Evolutionary conservation across 2,888 invertebrate genomes (phyloP), one percentile per base, ranked within the genome.

Genomic region (Archips crataeganus): DNA sequence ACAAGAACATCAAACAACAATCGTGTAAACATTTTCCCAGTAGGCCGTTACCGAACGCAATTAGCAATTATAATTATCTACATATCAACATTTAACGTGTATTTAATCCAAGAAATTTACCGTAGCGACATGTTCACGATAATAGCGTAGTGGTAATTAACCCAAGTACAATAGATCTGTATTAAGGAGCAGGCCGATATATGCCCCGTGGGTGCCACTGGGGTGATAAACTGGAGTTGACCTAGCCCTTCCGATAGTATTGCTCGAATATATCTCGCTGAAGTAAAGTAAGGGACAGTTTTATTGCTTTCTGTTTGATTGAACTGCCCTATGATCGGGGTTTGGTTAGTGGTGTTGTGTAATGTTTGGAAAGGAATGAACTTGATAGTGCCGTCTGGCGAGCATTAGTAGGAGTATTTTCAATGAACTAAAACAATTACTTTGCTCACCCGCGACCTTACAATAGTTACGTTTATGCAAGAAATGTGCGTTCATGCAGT

Each of bases 181-280:
- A 70, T 74, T 74, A 74, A 64, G 69, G 74, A 60, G 70, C 74
- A 64, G 54, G 49, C 34, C 61, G 54, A 15, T 66, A 42, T 66
- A 4, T 61, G 67, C 57, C 57, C 57, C 67, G 57, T 36, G 72
- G 73, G 64, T 65, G 60, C 74, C 64, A 59, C 61, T 60, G 69
- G 60, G 74, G 69, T 74, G 69, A 74, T 74, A 74, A 74, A 74
- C 74, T 57, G 51, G 60, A 65, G 74, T 70, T 74, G 74, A 74
- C 70, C 74, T 74, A 64, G 66, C 74, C 69, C 63, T 69, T 68
- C 67, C 70, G 65, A 70, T 70, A 70, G 51, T 74, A 74, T 74
- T 74, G 74, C 74, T 70, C 39, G 54, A 65, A 74, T 74, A 74
- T 74, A 74, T 74, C 69, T 74, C 61, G 69, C 65, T 36, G 64